Evolutionary conservation across 53 echinoderm and acorn worm species (phyloP).

Genomic region (Antedon mediterranea): DNA sequence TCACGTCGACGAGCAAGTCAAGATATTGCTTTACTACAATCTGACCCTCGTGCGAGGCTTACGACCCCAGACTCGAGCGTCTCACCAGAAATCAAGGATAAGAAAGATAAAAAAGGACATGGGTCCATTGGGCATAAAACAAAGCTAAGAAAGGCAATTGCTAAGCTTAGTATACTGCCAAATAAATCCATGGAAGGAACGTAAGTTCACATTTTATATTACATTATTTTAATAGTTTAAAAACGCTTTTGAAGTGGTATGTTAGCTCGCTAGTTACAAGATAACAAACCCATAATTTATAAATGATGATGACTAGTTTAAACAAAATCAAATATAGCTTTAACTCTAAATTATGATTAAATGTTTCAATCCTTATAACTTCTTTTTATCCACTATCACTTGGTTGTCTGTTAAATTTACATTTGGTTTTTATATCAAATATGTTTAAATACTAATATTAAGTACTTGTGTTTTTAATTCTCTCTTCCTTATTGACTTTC

Average conservation of each 20-base stretch:
- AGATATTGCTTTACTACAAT: constrained; percentile 84
- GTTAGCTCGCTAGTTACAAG: no score
- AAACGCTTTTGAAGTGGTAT: no score
- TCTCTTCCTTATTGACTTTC: no score
- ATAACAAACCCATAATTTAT: no score
- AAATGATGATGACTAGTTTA: no score
- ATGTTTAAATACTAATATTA: no score
- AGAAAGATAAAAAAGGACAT: constrained; percentile 75
- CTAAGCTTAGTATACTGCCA: constrained; percentile 88
- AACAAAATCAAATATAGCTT: not conserved
- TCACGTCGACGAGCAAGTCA: constrained; percentile 77
- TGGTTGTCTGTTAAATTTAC: no score
- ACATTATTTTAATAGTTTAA: not conserved
- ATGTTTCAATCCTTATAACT: no score
- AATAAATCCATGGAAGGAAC: constrained; percentile 60
- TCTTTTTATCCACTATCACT: no score
- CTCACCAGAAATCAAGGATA: constrained; percentile 82
- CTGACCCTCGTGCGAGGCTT: constrained; percentile 89
- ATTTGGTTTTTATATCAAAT: no score
- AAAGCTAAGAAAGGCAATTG: constrained; percentile 87
- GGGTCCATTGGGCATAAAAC: constrained; percentile 60
- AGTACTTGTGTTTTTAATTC: no score
- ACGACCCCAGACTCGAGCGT: constrained; percentile 52
- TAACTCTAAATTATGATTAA: no score
- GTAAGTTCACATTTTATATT: constrained; percentile 10